Base-by-base conservation (phyloP, 2,797 vertebrate species). In the Periophthalmus magnuspinnatus region DNA sequence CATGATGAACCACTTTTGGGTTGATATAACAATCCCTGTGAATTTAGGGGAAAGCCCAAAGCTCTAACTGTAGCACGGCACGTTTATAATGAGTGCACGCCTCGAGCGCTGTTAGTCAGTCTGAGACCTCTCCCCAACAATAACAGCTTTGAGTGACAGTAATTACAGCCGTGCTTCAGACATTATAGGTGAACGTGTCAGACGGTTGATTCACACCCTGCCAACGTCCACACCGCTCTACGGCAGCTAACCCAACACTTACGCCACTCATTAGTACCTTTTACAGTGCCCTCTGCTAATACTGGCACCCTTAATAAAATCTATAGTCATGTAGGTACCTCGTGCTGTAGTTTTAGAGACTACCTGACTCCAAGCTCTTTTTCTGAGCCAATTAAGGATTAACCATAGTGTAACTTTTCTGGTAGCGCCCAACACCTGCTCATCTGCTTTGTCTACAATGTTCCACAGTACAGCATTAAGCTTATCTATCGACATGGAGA, bases 131-230 rank as follows among this genome's bases (percentile, higher is more conserved):
- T 78, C 81, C 84, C 79, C 87, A 65, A 75, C 69, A 88, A 87
- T 84, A 89, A 89, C 84, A 89, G 64, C 58, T 52, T 22, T 81
- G 88, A 90, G 71, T 88, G 90, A 84, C 86, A 74, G 74, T 88
- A 86, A 90, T 88, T 84, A 88, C 69, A 76, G 74, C 75, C 67
- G 71, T 41, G 7, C 73, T 77, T 74, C 65, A 81, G 72, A 77
- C 74, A 55, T 84, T 80, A 80, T 73, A 83, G 80, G 88, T 90
- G 81, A 87, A 86, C 72, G 77, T 59, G 47, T 82, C 84, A 78
- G 54, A 55, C 62, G 72, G 82, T 81, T 81, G 67, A 75, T 83
- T 89, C 73, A 84, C 57, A 80, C 70, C n/a, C 28, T 57, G 86
- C 85, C 88, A 90, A 87, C 21, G 77, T 88, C 87, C 75, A 90